Conservation (phyloP, 2,888 invertebrate genomes). For the Caenorhabditis japonica region DNA sequence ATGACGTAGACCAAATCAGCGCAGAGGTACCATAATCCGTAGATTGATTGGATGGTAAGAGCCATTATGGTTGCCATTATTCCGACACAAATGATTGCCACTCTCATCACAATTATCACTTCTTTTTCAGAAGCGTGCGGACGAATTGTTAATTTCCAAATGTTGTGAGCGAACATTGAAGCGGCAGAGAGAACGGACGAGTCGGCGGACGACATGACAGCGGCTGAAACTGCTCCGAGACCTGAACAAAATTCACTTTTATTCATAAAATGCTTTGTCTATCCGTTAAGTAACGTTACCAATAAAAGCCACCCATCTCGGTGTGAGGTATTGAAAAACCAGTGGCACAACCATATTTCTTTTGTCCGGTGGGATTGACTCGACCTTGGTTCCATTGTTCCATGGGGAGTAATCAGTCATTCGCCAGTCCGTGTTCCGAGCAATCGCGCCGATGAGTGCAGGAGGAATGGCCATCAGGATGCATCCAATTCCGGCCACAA, state of each 20-base stretch:
- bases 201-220: conserved; percentile 99
- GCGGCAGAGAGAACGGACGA: conserved; percentile 97
- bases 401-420: conserved; percentile 84
- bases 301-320: conserved; percentile 94
- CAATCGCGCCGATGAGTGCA: conserved; percentile 95
- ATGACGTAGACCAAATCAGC: conserved; percentile 98
- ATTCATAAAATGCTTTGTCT: too few relatives aligned
- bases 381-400: conserved; percentile 74
- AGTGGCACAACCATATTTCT: conserved; percentile 95
- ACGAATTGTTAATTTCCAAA: conserved; percentile 95
- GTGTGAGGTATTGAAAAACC: conserved; percentile 93
- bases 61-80: conserved; percentile 94
- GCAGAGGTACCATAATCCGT: conserved; percentile 98
- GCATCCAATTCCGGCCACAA: conserved; percentile 94
- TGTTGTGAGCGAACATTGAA: conserved; percentile 98
- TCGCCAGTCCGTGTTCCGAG: conserved; percentile 94
- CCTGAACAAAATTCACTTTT: conserved; percentile 50
- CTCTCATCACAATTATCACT: conserved; percentile 89
- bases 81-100: conserved; percentile 91
- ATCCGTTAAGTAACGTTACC: conserved; percentile 82
- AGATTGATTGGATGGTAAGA: conserved; percentile 95
- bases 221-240: conserved; percentile 96
- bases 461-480: conserved; percentile 97
- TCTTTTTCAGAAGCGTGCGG: conserved; percentile 97
- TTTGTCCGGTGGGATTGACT: conserved; percentile 79